Evolutionary conservation across 2,113 vertebrate species (phyloP), one percentile per base, ranked within the genome.

Genomic region (Nyctereutes procyonoides): DNA sequence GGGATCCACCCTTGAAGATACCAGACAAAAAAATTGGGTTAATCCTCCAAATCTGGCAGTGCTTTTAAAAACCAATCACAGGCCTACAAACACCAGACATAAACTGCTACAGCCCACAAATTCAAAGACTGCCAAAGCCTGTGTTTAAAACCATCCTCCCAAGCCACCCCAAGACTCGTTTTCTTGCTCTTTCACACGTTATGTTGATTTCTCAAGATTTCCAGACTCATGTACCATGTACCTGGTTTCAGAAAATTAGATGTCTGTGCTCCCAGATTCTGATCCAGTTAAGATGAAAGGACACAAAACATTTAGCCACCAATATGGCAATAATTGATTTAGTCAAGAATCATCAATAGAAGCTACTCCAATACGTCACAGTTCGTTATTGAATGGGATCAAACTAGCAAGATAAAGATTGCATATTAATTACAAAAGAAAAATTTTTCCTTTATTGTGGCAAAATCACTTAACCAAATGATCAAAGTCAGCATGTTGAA

Each of bases 281-380:
- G n/a, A 63, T 53, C 26, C 35, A 77, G 58, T 85, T 88, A 88
- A 92, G 91, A 88, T 85, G 35, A 56, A 94, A 86, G 85, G 28
- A 76, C 17, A 87, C 6, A 76, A 69, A 89, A 65, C 14, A 22
- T 88, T 88, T 88, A 35, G 56, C 56, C 30, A 69, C 80, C 79
- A 48, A 24, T 32, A 84, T 2, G 60, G 56, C 30, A 62, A 77
- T 81, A 32, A 32, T 56, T 76, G 9, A 14, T 60, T 92, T 84
- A 48, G 48, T 77, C 14, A 79, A 51, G 24, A 94, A 65, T 84
- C 85, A 53, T 85, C 19, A 53, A 17, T 32, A 30, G 20, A 92
- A 63, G 2, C 20, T 85, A 65, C 3, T 65, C 30, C 15, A 74
- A 14, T 10, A 7, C 7, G 12, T 85, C 71, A 26, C 11, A 32